Base-by-base conservation (phyloP, 2,888 invertebrate species). In the Cosmorhoe ocellata region DNA sequence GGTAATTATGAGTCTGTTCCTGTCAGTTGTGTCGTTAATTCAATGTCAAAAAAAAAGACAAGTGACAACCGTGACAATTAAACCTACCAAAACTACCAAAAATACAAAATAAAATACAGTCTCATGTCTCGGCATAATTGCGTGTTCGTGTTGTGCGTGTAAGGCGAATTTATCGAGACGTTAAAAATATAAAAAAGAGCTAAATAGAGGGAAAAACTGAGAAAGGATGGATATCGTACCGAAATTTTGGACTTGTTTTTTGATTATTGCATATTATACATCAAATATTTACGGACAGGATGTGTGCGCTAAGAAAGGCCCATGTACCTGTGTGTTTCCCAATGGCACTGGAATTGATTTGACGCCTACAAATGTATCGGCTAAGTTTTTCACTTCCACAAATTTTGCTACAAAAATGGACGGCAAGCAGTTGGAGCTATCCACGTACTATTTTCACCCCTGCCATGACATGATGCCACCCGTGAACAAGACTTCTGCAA, bases 281-380 rank as follows among this genome's bases (percentile, higher is more conserved):
- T 52, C 59, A 27, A 56, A 59, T n/a, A 65, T 53, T 27, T 57
- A 67, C 48, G 71, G 70, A 34, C 61, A 64, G 53, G 85, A 87
- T 57, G 61, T 65, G 28, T 91, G 90, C 67, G 76, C 74, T 22
- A 66, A 72, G 50, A 82, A 72, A 61, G 76, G 76, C 34, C 70
- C 87, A 2, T 91, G 91, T 64, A 67, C 71, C 43, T 91, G 91
- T 67, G 81, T 74, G 58, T 90, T 85, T 72, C 59, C 84, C 4
- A 90, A 90, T 76, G 91, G 90, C 53, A 89, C 90, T 64, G 89
- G 89, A 64, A 79, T 90, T 59, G 90, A 91, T 72, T 71, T 90
- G 54, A 64, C 77, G 32, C 78, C 81, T 32, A 65, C 78, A 37
- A 66, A 66, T 54, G 76, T 76, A 51, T 51, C 34, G n/a, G 10